phyloP scores from a whole-genome alignment of 2,888 invertebrate species.

The Cancer borealis region DNA sequence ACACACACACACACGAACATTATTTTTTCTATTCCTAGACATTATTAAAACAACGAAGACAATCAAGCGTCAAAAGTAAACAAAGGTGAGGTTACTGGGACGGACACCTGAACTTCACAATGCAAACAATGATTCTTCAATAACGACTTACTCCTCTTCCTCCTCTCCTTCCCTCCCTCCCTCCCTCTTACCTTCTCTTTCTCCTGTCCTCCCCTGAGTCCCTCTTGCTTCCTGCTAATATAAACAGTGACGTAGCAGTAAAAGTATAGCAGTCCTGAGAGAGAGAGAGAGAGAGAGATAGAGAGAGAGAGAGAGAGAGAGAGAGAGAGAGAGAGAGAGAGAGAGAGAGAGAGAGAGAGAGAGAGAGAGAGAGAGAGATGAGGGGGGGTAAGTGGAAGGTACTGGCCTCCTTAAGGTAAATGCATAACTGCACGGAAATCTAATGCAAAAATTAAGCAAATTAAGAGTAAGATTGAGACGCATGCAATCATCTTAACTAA shows the following conservation, averaged over 20 bases:
- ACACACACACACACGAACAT: background rate
- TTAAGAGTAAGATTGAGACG: background rate
- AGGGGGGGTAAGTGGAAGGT: background rate
- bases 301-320: slow-evolving; percentile 55
- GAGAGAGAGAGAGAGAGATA: slow-evolving; percentile 45
- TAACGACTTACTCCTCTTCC: background rate
- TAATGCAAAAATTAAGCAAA: background rate
- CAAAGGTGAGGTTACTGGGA: background rate
- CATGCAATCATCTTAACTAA: background rate
- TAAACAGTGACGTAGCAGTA: slow-evolving; percentile 13
- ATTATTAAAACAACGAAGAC: background rate
- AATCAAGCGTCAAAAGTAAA: background rate
- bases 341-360: slow-evolving; percentile 51
- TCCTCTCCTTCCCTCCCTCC: background rate
- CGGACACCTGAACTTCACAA: background rate
- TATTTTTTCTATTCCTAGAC: background rate
- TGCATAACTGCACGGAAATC: background rate
- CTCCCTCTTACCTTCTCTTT: background rate
- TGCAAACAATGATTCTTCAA: background rate
- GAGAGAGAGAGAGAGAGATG: slow-evolving; percentile 48
- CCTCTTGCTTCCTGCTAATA: background rate
- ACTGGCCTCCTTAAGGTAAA: background rate
- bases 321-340: slow-evolving; percentile 55
- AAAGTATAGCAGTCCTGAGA: background rate
- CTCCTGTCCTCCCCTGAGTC: background rate